Base-by-base conservation (phyloP, 1,140 invertebrate genomes). In the Orussus abietinus region DNA sequence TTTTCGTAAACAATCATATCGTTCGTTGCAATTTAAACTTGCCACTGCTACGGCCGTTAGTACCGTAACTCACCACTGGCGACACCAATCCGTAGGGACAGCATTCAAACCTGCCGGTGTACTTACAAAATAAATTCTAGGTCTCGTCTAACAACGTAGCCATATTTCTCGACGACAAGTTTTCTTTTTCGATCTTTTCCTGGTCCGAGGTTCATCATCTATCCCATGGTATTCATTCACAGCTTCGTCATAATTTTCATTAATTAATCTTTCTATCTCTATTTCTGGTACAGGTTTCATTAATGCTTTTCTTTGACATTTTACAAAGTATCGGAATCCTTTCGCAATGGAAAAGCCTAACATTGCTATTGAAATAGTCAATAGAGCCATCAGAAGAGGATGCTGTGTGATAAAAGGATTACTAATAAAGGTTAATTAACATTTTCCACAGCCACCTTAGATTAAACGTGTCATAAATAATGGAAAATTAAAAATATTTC, bases 171-270 rank as follows among this genome's bases (percentile, higher is more conserved):
- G n/a, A n/a, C n/a, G n/a, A n/a, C n/a, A n/a, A n/a, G n/a, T n/a
- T n/a, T n/a, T n/a, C n/a, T n/a, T 83, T 52, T 80, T 80, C 61
- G 81, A 83, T 59, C 83, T 71, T 44, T 83, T 77, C 44, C 82
- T 69, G 4, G 82, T 82, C 65, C 84, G 82, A 6, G 82, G 82
- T 74, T 83, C 85, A 37, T 79, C 82, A 45, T 83, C 84, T 59
- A 75, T 72, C 11, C 64, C 64, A 47, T 64, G 59, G 43, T 65
- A 65, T 7, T 71, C 64, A 47, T 63, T 62, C 32, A 63, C 59
- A 28, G 39, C 55, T 14, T 40, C 50, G 42, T 58, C 61, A 14
- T 60, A 59, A 7, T 59, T 39, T 25, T 67, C 62, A 5, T 49
- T 42, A 29, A 56, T 49, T 7, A 41, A 42, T 19, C 18, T 62